phyloP scores from a whole-genome alignment of 1,140 invertebrate species.

The Halotydeus destructor region DNA sequence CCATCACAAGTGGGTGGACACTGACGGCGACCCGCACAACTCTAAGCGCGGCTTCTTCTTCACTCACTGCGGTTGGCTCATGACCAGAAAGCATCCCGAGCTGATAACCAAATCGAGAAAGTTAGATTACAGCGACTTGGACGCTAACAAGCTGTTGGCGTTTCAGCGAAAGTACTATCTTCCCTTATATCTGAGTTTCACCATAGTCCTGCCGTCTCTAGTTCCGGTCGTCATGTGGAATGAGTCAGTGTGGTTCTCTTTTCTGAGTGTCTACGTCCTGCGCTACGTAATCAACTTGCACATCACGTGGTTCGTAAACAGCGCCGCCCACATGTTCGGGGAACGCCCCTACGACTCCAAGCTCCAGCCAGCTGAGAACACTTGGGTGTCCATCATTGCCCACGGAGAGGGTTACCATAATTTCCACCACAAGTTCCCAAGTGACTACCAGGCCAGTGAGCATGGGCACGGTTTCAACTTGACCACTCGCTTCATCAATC shows the following conservation, averaged over 20 bases:
- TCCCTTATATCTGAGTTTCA: conserved; percentile 49
- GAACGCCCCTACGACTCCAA: conserved; percentile 26
- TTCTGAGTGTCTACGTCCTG: conserved; percentile 25
- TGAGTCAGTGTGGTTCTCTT: conserved; percentile 45
- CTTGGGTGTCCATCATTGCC: conserved; percentile 24
- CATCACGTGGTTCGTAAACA: conserved; percentile 29
- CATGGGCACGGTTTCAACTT: conserved; percentile 37
- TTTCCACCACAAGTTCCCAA: conserved; percentile 34
- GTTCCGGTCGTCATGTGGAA: conserved; percentile 63
- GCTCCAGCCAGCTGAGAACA: conserved; percentile 28
- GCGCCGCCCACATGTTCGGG: conserved; percentile 29
- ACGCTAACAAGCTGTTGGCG: conserved; percentile 50
- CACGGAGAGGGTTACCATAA: conserved; percentile 32
- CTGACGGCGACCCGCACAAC: conserved; percentile 87
- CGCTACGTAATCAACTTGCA: conserved; percentile 28
- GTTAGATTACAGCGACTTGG: conserved; percentile 63
- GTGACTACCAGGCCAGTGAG: conserved; percentile 29
- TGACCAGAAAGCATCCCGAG: conserved; percentile 60
- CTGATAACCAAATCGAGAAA: conserved; percentile 61
- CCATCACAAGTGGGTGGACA: conserved; percentile 89
- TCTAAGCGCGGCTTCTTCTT: conserved; percentile 87
- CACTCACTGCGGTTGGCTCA: conserved; percentile 78
- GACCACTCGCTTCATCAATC: conserved; percentile 36
- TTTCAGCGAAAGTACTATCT: conserved; percentile 52
- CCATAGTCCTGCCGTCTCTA: conserved; percentile 52